Base-by-base conservation (phyloP, 2,888 invertebrate species). In the Eurytoma adleriae region DNA sequence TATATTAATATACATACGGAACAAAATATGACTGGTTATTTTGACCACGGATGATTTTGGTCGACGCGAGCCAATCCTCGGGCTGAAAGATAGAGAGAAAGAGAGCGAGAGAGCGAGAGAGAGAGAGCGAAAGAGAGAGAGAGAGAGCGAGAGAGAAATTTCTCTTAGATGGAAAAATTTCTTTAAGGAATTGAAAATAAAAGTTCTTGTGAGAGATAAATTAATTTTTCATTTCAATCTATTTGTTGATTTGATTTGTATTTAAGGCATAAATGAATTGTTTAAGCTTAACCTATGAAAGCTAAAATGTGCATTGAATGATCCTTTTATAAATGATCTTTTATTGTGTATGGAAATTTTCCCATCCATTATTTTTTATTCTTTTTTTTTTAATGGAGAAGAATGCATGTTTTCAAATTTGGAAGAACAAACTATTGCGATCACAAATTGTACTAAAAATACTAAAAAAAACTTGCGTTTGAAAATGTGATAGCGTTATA, bases 181-280 rank as follows among this genome's bases (percentile, higher is more conserved):
- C 68, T 80, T 79, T 70, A 77, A 82, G 82, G 82, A 82, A 82
- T 82, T 82, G 82, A 82, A 74, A 62, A 66, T 67, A 70, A 69
- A 75, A 66, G 52, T 68, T 68, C 70, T 70, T 66, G 40, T 73
- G 73, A 71, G 74, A 81, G 71, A 71, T 56, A 59, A 62, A 57
- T 24, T 61, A 54, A 27, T 27, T 61, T 61, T 40, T 64, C 54
- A 54, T 80, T 68, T 76, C 48, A 30, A 64, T 67, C 71, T 76
- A 82, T 70, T 82, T 82, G 82, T 82, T 82, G 82, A 82, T 79
- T 82, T 82, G 79, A 79, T 74, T 82, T 68, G 79, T 82, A 82
- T 77, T 82, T 82, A 82, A 82, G 82, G 54, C 71, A 78, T 77
- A 66, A 73, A 82, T 78, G 64, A 79, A 79, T 77, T 69, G 64